Evolutionary conservation across 1,140 invertebrate genomes (phyloP).

Genomic region (Globodera rostochiensis): DNA sequence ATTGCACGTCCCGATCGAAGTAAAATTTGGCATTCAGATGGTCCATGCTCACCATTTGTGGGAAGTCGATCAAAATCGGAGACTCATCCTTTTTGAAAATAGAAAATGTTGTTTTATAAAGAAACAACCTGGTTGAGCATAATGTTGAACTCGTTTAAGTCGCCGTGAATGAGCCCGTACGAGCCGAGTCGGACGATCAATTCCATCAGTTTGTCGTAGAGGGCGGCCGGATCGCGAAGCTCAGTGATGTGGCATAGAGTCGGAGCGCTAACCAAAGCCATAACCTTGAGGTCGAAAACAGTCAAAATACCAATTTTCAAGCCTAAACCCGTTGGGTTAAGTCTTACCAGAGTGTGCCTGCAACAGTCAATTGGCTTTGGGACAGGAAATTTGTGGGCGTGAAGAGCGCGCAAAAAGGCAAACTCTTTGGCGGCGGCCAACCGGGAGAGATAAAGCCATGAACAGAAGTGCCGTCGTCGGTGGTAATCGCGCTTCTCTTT

Average conservation of each 20-base stretch:
- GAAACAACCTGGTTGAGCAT: slow-evolving; percentile 73
- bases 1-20: slow-evolving; percentile 93
- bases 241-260: slow-evolving; percentile 77
- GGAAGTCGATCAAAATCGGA: slow-evolving; percentile 93
- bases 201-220: slow-evolving; percentile 92
- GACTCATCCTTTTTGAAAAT: slow-evolving; percentile 73
- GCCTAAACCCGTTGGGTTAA: no score
- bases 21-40: slow-evolving; percentile 89
- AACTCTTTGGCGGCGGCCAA: slow-evolving; percentile 96
- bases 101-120: slow-evolving; percentile 8
- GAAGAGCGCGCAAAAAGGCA: slow-evolving; percentile 91
- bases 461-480: slow-evolving; percentile 81
- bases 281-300: slow-evolving; percentile 4
- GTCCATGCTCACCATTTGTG: slow-evolving; percentile 94
- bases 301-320: slow-evolving; percentile 2
- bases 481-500: slow-evolving; percentile 97
- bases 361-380: slow-evolving; percentile 92
- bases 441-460: slow-evolving; percentile 95
- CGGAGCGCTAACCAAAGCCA: slow-evolving; percentile 30
- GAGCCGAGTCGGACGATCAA: slow-evolving; percentile 86
- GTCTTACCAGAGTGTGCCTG: slow-evolving; percentile 83
- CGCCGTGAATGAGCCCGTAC: slow-evolving; percentile 91
- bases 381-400: slow-evolving; percentile 87
- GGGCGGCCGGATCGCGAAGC: slow-evolving; percentile 76
- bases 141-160: slow-evolving; percentile 99